Evolutionary conservation across 2,113 vertebrate genomes (phyloP).

Genomic region (Percina caprodes): DNA sequence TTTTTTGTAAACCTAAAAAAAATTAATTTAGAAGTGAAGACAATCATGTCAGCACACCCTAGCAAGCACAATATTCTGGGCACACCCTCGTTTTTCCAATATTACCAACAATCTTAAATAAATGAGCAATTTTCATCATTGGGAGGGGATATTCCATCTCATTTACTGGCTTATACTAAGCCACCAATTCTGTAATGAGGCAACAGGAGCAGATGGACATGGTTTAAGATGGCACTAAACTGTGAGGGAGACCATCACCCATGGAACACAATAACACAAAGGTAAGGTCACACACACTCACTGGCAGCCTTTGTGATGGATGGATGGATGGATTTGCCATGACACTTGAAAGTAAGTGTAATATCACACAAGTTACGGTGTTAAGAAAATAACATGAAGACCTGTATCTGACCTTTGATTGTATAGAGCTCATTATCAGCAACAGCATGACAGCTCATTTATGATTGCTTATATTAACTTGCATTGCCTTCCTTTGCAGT

Average conservation of each 20-base stretch:
- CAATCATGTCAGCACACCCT: neutral
- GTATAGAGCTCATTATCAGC: neutral
- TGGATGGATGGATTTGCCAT: neutral
- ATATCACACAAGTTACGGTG: neutral
- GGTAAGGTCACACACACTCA: conserved; percentile 26
- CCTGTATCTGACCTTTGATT: conserved; percentile 12
- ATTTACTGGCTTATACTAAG: conserved; percentile 60
- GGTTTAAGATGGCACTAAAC: conserved; percentile 35
- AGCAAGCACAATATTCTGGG: neutral
- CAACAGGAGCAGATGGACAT: conserved; percentile 51
- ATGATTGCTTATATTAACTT: neutral
- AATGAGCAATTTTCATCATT: conserved; percentile 41
- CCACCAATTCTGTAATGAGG: conserved; percentile 40
- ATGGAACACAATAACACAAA: conserved; percentile 5
- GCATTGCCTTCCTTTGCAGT: neutral
- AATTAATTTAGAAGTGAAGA: neutral
- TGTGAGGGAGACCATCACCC: conserved; percentile 22
- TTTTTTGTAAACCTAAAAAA: too few relatives aligned
- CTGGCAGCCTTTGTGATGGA: conserved; percentile 1
- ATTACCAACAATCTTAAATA: conserved; percentile 2
- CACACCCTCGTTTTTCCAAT: neutral
- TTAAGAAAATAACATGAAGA: neutral
- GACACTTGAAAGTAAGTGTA: neutral
- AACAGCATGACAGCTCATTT: neutral
- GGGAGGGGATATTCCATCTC: conserved; percentile 32